Evolutionary conservation across 2,797 vertebrate genomes (phyloP), one percentile per base, ranked within the genome.

Genomic region (Phrynocephalus guinanensis): DNA sequence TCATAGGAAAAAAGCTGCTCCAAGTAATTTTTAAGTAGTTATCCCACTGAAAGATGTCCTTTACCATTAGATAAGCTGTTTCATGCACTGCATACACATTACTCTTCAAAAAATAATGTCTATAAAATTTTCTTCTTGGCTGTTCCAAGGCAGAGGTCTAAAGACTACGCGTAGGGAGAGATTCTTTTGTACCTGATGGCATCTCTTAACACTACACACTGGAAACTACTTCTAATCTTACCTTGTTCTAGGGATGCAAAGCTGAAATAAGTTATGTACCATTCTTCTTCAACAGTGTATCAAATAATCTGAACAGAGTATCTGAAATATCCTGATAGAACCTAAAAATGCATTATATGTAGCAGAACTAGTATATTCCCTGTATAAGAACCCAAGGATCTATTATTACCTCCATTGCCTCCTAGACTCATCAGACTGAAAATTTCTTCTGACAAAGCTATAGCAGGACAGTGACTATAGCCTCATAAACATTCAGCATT

Each of bases 391-490:
- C 5, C 56, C n/a, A 68, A 18, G 83, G 87, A 85, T 67, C 30
- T 52, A 90, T 70, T 89, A 91, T 50, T 90, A 60, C 7, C 85
- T 85, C 66, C 15, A 87, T 63, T 68, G 60, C 13, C 30, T 72
- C 18, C 92, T 86, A 91, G 72, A 88, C 50, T 83, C 67, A 86
- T 82, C 86, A 76, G 84, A 91, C 89, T 84, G 72, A 26, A 90
- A 81, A 68, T 72, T 85, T 78, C 82, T 89, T 89, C 84, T 82
- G 79, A 83, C 82, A 91, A 91, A 91, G 83, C 15, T 91, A 91
- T 70, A 95, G 90, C 88, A 95, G 91, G 79, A 95, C 24, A 81
- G 70, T 85, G 87, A 86, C 86, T 52, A 44, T 87, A 91, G 94
- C 94, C 30, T 83, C 87, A 92, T 91, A 28, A 89, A 77, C 28